Percentiles rank a stretch among this genome's conserved stretches.
Evolutionary conservation across 2,113 vertebrate genomes (phyloP).

Genomic region (Piprites chloris): DNA sequence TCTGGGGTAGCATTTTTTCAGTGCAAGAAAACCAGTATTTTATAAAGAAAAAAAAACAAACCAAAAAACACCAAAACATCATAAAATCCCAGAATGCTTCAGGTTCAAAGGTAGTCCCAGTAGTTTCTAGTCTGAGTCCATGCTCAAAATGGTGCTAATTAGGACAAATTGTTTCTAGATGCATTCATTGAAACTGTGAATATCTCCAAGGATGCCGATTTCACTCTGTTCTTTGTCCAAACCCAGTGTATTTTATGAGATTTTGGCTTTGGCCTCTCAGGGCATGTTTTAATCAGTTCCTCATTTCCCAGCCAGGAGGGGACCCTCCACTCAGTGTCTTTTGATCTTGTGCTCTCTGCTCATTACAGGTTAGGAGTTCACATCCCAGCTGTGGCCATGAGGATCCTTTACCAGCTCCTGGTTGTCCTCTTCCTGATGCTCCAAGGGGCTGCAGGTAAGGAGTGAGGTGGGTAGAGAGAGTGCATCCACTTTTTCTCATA

Average conservation of each 20-base stretch:
- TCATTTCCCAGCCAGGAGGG: not conserved
- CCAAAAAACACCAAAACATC: not conserved
- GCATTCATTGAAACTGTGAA: not conserved
- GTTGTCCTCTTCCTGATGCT: not conserved
- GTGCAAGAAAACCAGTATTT: not conserved
- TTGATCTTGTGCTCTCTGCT: not conserved
- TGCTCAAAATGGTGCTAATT: not conserved
- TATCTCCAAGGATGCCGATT: not conserved
- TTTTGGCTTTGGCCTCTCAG: not conserved
- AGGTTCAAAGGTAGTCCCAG: not conserved
- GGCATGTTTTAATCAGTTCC: not conserved
- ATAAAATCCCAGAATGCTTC: not conserved
- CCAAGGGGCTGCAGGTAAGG: constrained; percentile 1
- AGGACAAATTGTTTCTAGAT: not conserved
- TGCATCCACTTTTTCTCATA: not conserved
- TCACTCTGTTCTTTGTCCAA: not conserved
- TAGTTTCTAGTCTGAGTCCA: not conserved
- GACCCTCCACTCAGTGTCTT: not conserved
- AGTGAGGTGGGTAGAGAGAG: not conserved
- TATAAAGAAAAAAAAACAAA: not conserved
- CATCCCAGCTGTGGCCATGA: not conserved
- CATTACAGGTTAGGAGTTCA: not conserved
- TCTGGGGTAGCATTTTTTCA: not conserved
- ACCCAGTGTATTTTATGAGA: not conserved
- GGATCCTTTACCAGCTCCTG: constrained; percentile 5